Evolutionary conservation across 2,797 vertebrate genomes (phyloP).

Genomic region (Clarias pachynema): DNA sequence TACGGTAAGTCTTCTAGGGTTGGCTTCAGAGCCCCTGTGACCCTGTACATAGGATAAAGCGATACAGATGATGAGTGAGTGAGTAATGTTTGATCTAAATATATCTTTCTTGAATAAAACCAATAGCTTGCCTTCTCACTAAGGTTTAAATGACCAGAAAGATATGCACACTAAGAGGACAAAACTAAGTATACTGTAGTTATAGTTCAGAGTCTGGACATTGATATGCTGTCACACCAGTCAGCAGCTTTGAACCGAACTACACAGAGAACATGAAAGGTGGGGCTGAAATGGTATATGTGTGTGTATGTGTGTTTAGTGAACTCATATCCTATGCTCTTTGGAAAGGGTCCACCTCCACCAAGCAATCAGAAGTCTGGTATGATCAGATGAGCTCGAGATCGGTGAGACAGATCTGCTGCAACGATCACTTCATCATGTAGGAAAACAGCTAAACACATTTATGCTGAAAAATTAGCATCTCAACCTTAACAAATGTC

Average conservation of each 20-base stretch:
- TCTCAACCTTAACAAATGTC: neutral
- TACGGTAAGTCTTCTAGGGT: no score
- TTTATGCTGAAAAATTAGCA: neutral
- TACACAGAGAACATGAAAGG: slow-evolving; percentile 45
- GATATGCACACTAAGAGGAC: neutral
- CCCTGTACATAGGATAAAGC: no score
- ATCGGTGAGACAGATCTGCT: neutral
- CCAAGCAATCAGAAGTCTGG: slow-evolving; percentile 10
- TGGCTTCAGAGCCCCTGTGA: no score
- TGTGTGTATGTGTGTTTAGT: slow-evolving; percentile 19
- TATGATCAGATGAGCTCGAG: neutral
- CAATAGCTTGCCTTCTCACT: neutral
- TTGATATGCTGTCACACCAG: slow-evolving; percentile 25
- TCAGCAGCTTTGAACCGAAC: slow-evolving; percentile 39
- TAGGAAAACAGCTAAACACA: neutral
- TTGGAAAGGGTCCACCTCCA: slow-evolving; percentile 18
- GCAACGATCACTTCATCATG: neutral
- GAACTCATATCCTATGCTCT: slow-evolving; percentile 43
- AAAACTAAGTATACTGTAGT: slow-evolving; percentile 4
- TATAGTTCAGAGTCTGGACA: neutral
- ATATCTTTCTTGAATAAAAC: neutral
- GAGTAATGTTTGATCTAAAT: neutral
- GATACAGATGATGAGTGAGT: no score
- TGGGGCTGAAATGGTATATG: slow-evolving; percentile 8
- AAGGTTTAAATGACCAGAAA: neutral